phyloP scores from a whole-genome alignment of 2,888 invertebrate genomes.

The Caenorhabditis sp. region DNA sequence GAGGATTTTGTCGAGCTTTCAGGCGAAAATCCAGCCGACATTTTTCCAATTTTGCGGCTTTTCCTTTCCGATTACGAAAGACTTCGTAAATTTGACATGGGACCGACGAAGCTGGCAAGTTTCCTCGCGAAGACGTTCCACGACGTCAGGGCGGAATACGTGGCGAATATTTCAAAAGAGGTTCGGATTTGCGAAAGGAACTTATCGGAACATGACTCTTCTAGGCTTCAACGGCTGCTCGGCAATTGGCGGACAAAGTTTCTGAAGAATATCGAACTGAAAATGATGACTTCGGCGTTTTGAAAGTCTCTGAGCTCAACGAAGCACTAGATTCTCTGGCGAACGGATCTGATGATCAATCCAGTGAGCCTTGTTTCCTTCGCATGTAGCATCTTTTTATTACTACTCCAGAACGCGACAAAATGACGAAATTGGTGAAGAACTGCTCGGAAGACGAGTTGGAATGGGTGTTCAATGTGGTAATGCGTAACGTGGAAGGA shows the following conservation, averaged over 20 bases:
- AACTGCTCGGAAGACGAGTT: conserved; percentile 61
- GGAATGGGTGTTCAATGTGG: conserved; percentile 65
- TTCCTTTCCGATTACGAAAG: conserved; percentile 90
- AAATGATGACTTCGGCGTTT: conserved; percentile 16
- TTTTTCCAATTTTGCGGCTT: conserved; percentile 55
- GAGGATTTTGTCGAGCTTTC: neutral
- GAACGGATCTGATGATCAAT: conserved; percentile 21
- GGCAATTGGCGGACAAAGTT: conserved; percentile 51
- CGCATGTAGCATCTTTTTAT: neutral
- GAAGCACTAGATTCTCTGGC: conserved; percentile 45
- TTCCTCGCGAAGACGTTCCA: conserved; percentile 50
- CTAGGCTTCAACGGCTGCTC: conserved; percentile 4
- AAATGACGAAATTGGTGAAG: conserved; percentile 41
- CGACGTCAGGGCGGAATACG: conserved; percentile 39
- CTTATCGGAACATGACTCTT: neutral
- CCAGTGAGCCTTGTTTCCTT: conserved; percentile 11
- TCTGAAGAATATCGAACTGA: conserved; percentile 52
- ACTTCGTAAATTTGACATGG: conserved; percentile 55
- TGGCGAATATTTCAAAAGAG: conserved; percentile 26
- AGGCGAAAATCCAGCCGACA: conserved; percentile 25
- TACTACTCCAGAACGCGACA: conserved; percentile 31
- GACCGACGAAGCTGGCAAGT: conserved; percentile 44
- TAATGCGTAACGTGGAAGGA: conserved; percentile 63
- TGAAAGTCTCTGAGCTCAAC: conserved; percentile 46
- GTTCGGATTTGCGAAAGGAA: neutral